These are phyloP conservation scores for Xenotilapia longispinis DNA, from an alignment of 2,113 vertebrate species.

Conservation along the genomic window DNA sequence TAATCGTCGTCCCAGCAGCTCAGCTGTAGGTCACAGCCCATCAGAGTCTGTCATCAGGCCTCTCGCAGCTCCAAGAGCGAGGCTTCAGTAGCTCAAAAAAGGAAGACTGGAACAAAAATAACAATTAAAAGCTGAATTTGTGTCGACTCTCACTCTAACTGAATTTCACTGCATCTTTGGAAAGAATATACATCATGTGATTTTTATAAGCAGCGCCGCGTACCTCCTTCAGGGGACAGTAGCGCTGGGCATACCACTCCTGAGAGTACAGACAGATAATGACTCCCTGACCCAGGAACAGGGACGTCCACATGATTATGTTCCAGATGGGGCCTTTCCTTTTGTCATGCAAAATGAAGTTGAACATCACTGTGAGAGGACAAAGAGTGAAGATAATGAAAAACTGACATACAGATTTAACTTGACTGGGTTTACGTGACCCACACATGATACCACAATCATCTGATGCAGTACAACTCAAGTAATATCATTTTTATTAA, in stretches of 20 bases:
- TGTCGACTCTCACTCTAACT: neutral
- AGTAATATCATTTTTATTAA: neutral
- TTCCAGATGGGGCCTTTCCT: constrained; percentile 95
- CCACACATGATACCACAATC: neutral
- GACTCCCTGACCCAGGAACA: constrained; percentile 89
- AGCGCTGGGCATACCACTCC: constrained; percentile 91
- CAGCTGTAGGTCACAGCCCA: neutral
- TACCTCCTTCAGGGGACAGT: constrained; percentile 85
- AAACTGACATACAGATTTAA: neutral
- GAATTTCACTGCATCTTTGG: neutral
- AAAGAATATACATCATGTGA: neutral
- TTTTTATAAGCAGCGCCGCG: neutral
- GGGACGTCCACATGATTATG: constrained; percentile 89
- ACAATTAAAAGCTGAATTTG: neutral
- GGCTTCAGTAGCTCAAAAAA: constrained; percentile 85
- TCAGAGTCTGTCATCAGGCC: neutral
- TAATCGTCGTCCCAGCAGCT: neutral
- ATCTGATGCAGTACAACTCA: neutral
- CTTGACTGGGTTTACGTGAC: neutral
- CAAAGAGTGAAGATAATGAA: neutral
- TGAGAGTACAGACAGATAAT: constrained; percentile 92
- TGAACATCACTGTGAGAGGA: constrained; percentile 81
- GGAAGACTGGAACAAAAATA: constrained; percentile 69
- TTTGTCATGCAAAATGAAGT: constrained; percentile 90
- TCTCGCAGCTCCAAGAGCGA: constrained; percentile 85